Evolutionary conservation across 2,888 invertebrate genomes (phyloP).

Genomic region (Eretmocerus hayati): DNA sequence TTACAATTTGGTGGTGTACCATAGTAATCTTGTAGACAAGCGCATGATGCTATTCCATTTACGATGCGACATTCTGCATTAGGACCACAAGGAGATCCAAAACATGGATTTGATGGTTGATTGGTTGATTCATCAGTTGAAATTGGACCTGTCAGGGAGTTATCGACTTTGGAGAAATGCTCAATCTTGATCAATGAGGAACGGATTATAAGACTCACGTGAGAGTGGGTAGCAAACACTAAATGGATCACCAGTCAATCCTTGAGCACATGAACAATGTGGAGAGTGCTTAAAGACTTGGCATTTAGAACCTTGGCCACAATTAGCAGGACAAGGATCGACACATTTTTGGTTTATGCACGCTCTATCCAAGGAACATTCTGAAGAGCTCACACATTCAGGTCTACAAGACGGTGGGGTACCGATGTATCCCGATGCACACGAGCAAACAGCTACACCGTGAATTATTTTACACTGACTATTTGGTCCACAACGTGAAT

Average conservation of each 20-base stretch:
- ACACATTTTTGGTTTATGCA: conserved; percentile 61
- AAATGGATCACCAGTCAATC: conserved; percentile 62
- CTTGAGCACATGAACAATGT: conserved; percentile 54
- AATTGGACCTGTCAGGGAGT: conserved; percentile 36
- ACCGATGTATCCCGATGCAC: conserved; percentile 52
- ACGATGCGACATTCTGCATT: conserved; percentile 77
- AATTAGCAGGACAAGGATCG: conserved; percentile 68
- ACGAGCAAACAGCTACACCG: conserved; percentile 59
- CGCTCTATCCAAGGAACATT: conserved; percentile 59
- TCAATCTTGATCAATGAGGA: neutral
- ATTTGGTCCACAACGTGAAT: conserved; percentile 60
- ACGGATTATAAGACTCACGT: conserved; percentile 28
- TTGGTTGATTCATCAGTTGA: conserved; percentile 41
- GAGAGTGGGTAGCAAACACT: conserved; percentile 49
- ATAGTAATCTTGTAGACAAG: conserved; percentile 68
- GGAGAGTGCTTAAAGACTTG: conserved; percentile 61
- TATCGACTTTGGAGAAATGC: neutral
- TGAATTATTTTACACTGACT: conserved; percentile 51
- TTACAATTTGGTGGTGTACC: conserved; percentile 75
- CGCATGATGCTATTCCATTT: conserved; percentile 71
- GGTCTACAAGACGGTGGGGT: conserved; percentile 64
- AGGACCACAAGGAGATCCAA: conserved; percentile 77
- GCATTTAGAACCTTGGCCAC: conserved; percentile 64
- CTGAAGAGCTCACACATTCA: conserved; percentile 58
- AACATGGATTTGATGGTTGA: conserved; percentile 59